Conservation (phyloP, 1,140 invertebrate genomes). For the Drosophila tani region DNA sequence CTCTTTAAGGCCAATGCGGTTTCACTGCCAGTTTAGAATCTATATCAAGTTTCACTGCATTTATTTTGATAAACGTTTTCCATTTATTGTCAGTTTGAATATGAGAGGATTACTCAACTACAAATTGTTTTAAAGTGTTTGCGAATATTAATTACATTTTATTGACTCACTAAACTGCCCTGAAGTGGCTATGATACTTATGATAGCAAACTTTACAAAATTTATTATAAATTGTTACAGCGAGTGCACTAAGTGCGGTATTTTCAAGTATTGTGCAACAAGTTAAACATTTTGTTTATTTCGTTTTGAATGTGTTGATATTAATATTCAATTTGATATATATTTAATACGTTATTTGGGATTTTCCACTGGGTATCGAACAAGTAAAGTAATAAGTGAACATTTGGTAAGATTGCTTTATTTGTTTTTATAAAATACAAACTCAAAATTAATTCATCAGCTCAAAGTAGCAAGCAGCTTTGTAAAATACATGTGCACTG, state of each 20-base stretch:
- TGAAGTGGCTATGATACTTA: neutral
- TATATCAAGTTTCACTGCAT: neutral
- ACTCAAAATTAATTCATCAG: too few relatives aligned
- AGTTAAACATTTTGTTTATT: neutral
- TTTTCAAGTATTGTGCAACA: neutral
- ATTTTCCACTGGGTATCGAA: neutral
- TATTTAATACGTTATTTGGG: neutral
- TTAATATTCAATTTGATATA: neutral
- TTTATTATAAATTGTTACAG: neutral
- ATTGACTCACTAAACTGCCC: neutral
- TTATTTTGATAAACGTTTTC: neutral
- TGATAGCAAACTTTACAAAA: neutral
- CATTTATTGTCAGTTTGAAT: neutral
- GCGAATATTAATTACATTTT: neutral
- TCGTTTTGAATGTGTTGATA: neutral
- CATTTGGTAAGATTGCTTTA: too few relatives aligned
- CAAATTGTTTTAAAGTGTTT: neutral
- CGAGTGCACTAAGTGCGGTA: neutral
- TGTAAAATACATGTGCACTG: neutral
- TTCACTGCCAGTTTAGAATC: too few relatives aligned
- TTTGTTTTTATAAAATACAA: slow-evolving; percentile 1
- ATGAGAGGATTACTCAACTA: too few relatives aligned
- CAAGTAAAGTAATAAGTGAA: too few relatives aligned
- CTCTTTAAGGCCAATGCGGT: neutral
- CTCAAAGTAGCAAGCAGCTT: neutral